Evolutionary conservation across 1,140 invertebrate genomes (phyloP).

Genomic region (Latrodectus geometricus): DNA sequence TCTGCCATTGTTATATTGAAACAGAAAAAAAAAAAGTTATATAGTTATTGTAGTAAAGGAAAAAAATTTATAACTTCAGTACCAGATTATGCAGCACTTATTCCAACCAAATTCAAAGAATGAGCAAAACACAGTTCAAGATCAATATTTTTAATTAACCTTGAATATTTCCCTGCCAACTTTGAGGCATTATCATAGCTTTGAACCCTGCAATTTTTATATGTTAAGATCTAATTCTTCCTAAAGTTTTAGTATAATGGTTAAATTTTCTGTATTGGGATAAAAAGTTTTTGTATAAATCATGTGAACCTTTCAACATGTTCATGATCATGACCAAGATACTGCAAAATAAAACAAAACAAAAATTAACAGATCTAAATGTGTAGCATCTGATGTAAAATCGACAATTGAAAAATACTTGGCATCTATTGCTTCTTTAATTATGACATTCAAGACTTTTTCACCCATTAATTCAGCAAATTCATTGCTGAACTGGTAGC

Average conservation of each 20-base stretch:
- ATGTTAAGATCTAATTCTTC: neutral
- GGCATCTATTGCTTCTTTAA: constrained; percentile 23
- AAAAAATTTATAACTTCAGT: constrained; percentile 3
- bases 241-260: neutral
- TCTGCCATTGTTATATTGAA: neutral
- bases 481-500: too few relatives aligned
- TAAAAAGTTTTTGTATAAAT: neutral
- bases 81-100: neutral
- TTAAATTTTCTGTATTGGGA: constrained; percentile 11
- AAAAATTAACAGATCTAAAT: constrained; percentile 23
- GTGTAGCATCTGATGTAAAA: constrained; percentile 28
- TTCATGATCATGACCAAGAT: neutral
- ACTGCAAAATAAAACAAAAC: constrained; percentile 1
- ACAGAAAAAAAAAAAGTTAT: neutral
- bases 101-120: neutral
- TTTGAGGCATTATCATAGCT: neutral
- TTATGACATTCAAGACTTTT: neutral
- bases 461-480: constrained; percentile 24
- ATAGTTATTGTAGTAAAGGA: constrained; percentile 47
- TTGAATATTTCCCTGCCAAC: neutral
- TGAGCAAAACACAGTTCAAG: neutral
- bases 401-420: constrained; percentile 28
- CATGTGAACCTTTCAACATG: constrained; percentile 17
- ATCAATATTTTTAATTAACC: neutral
- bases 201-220: too few relatives aligned